These are phyloP conservation scores for Cynocephalus volans DNA, from an alignment of 2,113 vertebrate genomes.

Conservation along the genomic window DNA sequence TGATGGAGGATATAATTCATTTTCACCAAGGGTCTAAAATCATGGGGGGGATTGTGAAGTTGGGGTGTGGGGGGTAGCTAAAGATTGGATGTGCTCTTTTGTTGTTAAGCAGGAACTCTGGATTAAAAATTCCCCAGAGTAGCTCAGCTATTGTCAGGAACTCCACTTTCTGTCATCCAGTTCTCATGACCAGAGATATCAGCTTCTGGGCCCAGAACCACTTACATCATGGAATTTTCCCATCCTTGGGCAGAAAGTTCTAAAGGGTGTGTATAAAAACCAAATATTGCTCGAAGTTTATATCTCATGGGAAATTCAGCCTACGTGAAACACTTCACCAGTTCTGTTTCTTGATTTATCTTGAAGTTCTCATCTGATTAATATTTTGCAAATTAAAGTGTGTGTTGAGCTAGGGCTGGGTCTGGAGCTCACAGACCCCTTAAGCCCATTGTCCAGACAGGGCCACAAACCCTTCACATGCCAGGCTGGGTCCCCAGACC, in stretches of 20 bases:
- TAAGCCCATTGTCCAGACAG: too few relatives aligned
- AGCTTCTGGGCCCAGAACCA: background rate
- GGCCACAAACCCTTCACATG: too few relatives aligned
- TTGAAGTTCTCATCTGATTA: background rate
- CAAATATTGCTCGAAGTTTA: background rate
- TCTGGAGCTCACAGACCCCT: too few relatives aligned
- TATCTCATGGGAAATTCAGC: background rate
- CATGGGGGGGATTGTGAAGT: too few relatives aligned
- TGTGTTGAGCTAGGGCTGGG: too few relatives aligned
- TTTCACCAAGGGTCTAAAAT: background rate
- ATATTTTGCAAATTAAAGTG: slow-evolving; percentile 35
- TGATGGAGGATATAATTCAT: background rate
- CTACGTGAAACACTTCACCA: background rate
- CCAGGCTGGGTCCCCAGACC: too few relatives aligned
- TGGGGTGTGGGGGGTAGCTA: too few relatives aligned
- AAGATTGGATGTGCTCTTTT: background rate
- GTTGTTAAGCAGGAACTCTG: background rate
- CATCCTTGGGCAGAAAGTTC: background rate
- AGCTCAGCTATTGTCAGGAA: background rate
- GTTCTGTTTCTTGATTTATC: background rate
- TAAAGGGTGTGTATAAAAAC: background rate
- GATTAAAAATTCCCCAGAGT: background rate
- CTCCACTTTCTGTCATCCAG: background rate
- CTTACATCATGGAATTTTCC: background rate
- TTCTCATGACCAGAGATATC: background rate